Evolutionary conservation across 2,888 invertebrate genomes (phyloP).

Genomic region (Mythimna loreyi): DNA sequence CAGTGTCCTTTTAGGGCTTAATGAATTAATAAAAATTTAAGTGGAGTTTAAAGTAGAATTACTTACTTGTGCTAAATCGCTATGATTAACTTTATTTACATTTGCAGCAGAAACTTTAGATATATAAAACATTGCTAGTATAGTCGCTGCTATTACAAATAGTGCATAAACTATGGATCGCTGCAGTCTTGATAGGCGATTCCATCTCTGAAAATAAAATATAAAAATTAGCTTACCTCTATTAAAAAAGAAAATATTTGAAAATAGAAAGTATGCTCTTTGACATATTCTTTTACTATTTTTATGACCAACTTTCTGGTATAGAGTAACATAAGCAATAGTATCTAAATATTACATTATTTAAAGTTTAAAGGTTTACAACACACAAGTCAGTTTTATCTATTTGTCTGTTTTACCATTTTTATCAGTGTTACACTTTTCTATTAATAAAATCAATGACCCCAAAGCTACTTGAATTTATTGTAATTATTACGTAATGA

Average conservation of each 20-base stretch:
- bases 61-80: conserved; percentile 76
- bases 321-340: neutral
- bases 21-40: too few species aligned
- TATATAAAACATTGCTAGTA: conserved; percentile 91
- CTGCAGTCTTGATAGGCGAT: conserved; percentile 95
- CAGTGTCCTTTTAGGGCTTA: too few species aligned
- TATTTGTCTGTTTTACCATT: neutral
- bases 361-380: conserved; percentile 7
- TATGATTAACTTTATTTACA: conserved; percentile 69
- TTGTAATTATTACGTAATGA: neutral
- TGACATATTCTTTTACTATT: neutral
- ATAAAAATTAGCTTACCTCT: neutral
- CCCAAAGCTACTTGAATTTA: neutral
- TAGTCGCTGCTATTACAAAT: conserved; percentile 89
- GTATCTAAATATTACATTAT: neutral
- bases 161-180: conserved; percentile 94
- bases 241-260: neutral
- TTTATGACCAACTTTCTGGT: neutral
- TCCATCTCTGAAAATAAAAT: conserved; percentile 94
- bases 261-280: neutral
- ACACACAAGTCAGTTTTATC: neutral
- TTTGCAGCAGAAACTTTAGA: conserved; percentile 73
- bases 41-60: too few species aligned
- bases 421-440: neutral
- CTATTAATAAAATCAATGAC: neutral